Evolutionary conservation across 2,113 vertebrate genomes (phyloP), one percentile per base, ranked within the genome.

Genomic region (Rhea pennata): DNA sequence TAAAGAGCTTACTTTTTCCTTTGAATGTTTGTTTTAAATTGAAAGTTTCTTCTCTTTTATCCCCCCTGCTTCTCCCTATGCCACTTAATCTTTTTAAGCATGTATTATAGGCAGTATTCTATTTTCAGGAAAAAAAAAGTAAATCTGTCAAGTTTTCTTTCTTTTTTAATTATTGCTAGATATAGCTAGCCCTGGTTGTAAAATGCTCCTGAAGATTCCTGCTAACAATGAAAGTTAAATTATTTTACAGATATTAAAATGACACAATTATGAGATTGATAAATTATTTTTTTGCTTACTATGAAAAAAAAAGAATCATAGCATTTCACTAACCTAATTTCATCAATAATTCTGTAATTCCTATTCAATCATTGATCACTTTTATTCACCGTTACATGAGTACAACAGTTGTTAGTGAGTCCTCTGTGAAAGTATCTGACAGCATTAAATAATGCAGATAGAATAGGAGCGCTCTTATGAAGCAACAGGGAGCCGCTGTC

Each of bases 201-300:
- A 96, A 97, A 73, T 26, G 21, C 51, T 88, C 44, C 62, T 92
- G 58, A 96, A 74, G 66, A 95, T 84, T 29, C 39, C 56, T 70
- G 23, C 78, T 91, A 95, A 84, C 59, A 87, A 42, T 72, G 81
- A 20, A 88, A 96, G 88, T 92, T 74, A 96, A 94, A 94, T 95
- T 86, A 64, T 0, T 0, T 56, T 96, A 82, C 56, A 93, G 59
- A n/a, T 90, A 80, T 46, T 94, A 59, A 97, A 92, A 89, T 44
- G 87, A 87, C 77, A 92, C 33, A 31, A 69, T 67, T 93, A 33
- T 40, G 79, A 1, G 0, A 87, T 92, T 88, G 70, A 92, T 73
- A 87, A 93, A 86, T 94, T 91, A 80, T 90, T 95, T 96, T 96
- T 95, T 62, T 92, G 72, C 82, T 51, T 77, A 69, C 29, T 8